Evolutionary conservation across 2,113 vertebrate species (phyloP).

Genomic region (Falcunculus frontatus): DNA sequence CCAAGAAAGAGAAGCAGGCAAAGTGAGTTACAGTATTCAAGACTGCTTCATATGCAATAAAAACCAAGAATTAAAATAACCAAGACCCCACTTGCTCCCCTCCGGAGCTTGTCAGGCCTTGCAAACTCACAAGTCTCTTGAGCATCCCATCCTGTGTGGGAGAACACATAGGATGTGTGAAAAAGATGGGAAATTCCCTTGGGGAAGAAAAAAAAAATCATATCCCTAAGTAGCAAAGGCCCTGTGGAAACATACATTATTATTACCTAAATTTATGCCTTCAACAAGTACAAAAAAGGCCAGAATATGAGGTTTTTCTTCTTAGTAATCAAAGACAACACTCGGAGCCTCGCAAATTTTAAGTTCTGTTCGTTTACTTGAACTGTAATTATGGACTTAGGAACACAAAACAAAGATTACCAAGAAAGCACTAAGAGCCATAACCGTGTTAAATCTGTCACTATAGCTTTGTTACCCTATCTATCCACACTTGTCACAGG

Average conservation of each 20-base stretch:
- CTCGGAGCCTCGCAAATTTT: not conserved
- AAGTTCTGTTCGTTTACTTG: not conserved
- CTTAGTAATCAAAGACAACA: not conserved
- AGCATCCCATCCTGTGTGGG: not conserved
- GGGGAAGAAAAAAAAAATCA: not conserved
- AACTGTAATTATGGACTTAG: not conserved
- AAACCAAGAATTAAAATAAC: not conserved
- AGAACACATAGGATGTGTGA: not conserved
- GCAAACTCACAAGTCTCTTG: not conserved
- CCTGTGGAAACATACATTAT: not conserved
- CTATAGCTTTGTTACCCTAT: not conserved
- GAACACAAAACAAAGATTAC: not conserved
- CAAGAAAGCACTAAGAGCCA: not conserved
- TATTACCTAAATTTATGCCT: not conserved
- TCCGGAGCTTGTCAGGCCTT: not conserved
- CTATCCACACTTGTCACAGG: not conserved
- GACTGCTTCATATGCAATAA: not conserved
- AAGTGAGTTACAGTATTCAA: not conserved
- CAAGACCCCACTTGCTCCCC: not conserved
- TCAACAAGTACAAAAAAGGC: not conserved
- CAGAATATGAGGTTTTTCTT: not conserved
- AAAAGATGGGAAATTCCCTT: not conserved
- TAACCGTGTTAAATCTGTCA: not conserved
- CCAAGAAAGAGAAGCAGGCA: not conserved
- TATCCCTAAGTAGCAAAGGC: not conserved